phyloP scores from a whole-genome alignment of 2,797 vertebrate species.

The Urocyon cinereoargenteus region DNA sequence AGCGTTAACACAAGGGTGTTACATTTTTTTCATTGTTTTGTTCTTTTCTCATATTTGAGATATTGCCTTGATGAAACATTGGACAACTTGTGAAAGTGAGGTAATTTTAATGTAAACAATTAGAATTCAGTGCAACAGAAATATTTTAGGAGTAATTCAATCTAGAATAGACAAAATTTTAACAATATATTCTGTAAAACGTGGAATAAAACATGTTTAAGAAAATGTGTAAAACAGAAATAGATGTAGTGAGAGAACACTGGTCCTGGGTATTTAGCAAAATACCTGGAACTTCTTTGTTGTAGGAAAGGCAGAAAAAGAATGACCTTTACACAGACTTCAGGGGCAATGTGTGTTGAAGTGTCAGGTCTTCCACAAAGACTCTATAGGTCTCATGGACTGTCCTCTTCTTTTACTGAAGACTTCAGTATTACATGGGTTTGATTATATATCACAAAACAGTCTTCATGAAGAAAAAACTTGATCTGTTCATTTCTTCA shows the following conservation, averaged over 20 bases:
- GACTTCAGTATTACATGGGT: not conserved
- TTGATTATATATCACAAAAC: constrained; percentile 34
- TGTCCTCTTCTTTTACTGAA: not conserved
- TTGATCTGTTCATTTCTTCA: not conserved
- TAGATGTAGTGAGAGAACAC: constrained; percentile 45
- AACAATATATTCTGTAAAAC: not conserved
- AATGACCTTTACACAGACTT: constrained; percentile 17
- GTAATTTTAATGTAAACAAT: constrained; percentile 76
- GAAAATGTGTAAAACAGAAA: constrained; percentile 57
- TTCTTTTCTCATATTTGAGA: constrained; percentile 68
- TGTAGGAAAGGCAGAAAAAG: constrained; percentile 25
- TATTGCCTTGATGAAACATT: constrained; percentile 67
- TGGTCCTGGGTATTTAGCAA: constrained; percentile 49
- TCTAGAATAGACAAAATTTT: not conserved
- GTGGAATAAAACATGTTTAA: constrained; percentile 49
- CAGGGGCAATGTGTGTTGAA: not conserved
- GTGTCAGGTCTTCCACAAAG: not conserved
- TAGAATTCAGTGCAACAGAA: constrained; percentile 68
- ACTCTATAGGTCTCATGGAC: not conserved
- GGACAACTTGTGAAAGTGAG: constrained; percentile 70
- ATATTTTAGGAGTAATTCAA: constrained; percentile 69
- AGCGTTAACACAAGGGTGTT: constrained; percentile 60
- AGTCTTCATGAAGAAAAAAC: constrained; percentile 15
- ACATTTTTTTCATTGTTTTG: constrained; percentile 71
- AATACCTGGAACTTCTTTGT: not conserved